Percentiles rank a stretch among this genome's conserved stretches.
Conservation (phyloP, 2,113 vertebrate genomes). For the Prinia subflava region DNA sequence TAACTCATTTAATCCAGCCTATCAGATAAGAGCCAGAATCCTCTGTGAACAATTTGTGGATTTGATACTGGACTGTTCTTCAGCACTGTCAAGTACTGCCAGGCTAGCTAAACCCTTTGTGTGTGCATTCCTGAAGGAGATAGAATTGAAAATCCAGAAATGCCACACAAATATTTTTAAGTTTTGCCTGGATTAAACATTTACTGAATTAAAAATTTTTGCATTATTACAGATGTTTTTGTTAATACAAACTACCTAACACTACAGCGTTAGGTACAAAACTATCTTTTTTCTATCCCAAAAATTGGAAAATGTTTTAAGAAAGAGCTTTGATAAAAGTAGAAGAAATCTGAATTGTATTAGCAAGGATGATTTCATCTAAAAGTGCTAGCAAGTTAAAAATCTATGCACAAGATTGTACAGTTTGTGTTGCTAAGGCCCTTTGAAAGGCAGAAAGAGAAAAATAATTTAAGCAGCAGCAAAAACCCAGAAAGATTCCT, state of each 20-base stretch:
- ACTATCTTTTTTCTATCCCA: not conserved
- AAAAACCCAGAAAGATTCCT: not conserved
- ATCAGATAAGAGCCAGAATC: not conserved
- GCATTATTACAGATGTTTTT: not conserved
- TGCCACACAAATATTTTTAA: not conserved
- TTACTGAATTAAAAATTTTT: not conserved
- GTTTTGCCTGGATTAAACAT: not conserved
- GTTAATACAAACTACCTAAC: not conserved
- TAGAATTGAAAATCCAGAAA: not conserved
- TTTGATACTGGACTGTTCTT: not conserved
- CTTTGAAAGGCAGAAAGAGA: not conserved
- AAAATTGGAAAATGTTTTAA: not conserved
- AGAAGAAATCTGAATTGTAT: not conserved
- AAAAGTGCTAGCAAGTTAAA: not conserved
- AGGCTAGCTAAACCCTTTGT: not conserved
- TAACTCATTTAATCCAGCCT: not conserved
- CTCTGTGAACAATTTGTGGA: accelerated
- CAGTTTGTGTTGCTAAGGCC: not conserved
- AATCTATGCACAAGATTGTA: not conserved
- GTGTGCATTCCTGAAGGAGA: accelerated
- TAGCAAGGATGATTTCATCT: not conserved
- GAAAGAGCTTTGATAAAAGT: not conserved
- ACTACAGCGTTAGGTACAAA: not conserved
- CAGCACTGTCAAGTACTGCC: not conserved
- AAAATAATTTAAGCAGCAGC: not conserved